Percentiles rank a stretch among this genome's conserved stretches.
These are phyloP conservation scores for Nestor notabilis DNA, from an alignment of 2,113 vertebrate genomes.

Conservation along the genomic window DNA sequence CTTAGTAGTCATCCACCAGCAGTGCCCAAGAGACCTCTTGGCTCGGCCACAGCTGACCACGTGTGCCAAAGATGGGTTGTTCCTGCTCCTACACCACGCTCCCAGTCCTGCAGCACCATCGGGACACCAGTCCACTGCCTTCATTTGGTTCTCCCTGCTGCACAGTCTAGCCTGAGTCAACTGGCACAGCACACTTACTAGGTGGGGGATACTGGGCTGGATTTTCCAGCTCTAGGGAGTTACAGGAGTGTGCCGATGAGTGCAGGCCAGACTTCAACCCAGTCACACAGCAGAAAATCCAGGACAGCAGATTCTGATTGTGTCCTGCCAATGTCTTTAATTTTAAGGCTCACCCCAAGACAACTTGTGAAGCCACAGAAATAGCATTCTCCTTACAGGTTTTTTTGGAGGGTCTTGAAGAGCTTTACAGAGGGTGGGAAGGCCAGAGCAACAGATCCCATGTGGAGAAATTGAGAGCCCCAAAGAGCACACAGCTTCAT, in stretches of 20 bases:
- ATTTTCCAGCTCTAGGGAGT: not conserved
- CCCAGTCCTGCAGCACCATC: not conserved
- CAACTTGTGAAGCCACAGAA: not conserved
- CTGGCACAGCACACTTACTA: not conserved
- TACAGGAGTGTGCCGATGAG: not conserved
- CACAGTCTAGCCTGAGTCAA: not conserved
- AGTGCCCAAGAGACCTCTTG: not conserved
- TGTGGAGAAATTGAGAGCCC: not conserved
- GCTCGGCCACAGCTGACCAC: not conserved
- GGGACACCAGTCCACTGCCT: not conserved
- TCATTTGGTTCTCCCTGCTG: not conserved
- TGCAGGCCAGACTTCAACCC: not conserved
- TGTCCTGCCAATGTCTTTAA: not conserved
- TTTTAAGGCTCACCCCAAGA: not conserved
- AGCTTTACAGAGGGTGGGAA: not conserved
- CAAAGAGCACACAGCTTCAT: not conserved
- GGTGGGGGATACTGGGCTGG: not conserved
- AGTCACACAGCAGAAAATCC: not conserved
- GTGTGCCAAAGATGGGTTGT: accelerated
- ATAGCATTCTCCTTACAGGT: not conserved
- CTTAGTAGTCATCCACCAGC: not conserved
- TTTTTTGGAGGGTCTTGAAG: not conserved
- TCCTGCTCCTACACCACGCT: not conserved
- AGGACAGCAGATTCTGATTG: not conserved
- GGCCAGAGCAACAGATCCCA: not conserved